A percentile compares a stretch with the other conserved stretches of the same genome.
Conservation (phyloP, 30 jellyfish, hydroid and myxozoan genomes). For the Pseudorhiza aurosa region DNA sequence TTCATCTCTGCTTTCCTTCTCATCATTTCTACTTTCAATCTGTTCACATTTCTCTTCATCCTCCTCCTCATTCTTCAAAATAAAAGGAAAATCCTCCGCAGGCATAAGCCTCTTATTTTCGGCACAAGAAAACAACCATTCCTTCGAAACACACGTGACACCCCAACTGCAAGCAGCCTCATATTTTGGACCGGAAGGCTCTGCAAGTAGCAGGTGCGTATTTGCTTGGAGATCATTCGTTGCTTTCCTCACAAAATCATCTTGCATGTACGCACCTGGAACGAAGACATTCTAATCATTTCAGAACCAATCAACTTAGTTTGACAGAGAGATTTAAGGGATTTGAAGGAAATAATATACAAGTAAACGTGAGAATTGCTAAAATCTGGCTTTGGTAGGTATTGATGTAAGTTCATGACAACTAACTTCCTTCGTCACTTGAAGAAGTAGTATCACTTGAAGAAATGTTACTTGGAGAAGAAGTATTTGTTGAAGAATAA, state of each 20-base stretch:
- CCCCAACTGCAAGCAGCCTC: slow-evolving; percentile 92
- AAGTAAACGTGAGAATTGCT: too few species aligned
- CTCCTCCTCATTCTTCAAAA: background rate
- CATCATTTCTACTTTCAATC: too few species aligned
- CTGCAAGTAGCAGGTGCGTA: slow-evolving; percentile 87
- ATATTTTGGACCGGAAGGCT: slow-evolving; percentile 89
- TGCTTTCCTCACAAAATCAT: slow-evolving; percentile 71
- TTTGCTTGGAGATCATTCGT: slow-evolving; percentile 64
- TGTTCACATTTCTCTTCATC: background rate
- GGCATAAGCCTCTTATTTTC: slow-evolving; percentile 54
- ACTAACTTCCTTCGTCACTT: too few species aligned
- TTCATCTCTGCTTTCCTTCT: background rate
- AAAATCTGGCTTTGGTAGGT: too few species aligned
- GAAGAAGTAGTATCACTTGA: too few species aligned
- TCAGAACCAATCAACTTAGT: too few species aligned
- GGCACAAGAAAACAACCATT: slow-evolving; percentile 95
- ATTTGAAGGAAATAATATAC: too few species aligned
- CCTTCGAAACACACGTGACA: slow-evolving; percentile 72
- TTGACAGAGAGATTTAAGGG: too few species aligned
- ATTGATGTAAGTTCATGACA: too few species aligned
- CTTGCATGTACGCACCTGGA: slow-evolving; percentile 94
- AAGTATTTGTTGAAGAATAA: too few species aligned
- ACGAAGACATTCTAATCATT: background rate
- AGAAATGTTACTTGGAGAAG: too few species aligned
- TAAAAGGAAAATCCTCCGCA: slow-evolving; percentile 57